Evolutionary conservation across 2,113 vertebrate species (phyloP), one percentile per base, ranked within the genome.

Genomic region (Stigmatopora argus): DNA sequence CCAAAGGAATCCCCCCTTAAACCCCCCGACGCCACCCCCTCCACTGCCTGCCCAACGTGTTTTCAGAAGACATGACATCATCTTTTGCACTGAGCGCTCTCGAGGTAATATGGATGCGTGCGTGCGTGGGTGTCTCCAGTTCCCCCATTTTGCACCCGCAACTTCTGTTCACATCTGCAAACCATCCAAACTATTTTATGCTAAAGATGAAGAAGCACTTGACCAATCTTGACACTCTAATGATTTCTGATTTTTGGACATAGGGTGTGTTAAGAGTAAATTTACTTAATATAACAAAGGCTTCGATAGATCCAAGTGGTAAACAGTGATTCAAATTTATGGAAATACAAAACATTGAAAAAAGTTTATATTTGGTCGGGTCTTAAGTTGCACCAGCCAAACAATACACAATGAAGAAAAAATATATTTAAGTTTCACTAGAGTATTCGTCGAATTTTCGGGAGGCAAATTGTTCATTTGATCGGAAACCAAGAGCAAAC

Each of bases 61-160:
- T 89, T 88, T 88, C 80, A 88, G 78, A 86, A 87, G 80, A 80
- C 72, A 89, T 89, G 89, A 89, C 88, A 89, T 89, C 89, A 90
- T 87, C 83, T 63, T 80, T 74, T 65, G 71, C 86, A 83, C 86
- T 87, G 87, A 87, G 83, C 71, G 69, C 72, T 78, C 76, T 74
- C 71, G 64, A 79, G 79, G 76, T 78, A 79, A 81, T 80, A 72
- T 83, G 75, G 65, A 64, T 75, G 64, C 69, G 47, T 72, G 60
- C 73, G 60, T 64, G 64, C 55, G 59, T 41, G 59, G 55, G 56
- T 58, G 67, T 60, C 52, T 21, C 45, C 31, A 17, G 31, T 72
- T 69, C 9, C 19, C 5, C 31, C 31, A 17, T 26, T 52, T 26
- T 46, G 70, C 35, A 65, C 46, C 18, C 12, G 57, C 14, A 1